phyloP scores from a whole-genome alignment of 2,113 vertebrate species.

The Glareola pratincola region DNA sequence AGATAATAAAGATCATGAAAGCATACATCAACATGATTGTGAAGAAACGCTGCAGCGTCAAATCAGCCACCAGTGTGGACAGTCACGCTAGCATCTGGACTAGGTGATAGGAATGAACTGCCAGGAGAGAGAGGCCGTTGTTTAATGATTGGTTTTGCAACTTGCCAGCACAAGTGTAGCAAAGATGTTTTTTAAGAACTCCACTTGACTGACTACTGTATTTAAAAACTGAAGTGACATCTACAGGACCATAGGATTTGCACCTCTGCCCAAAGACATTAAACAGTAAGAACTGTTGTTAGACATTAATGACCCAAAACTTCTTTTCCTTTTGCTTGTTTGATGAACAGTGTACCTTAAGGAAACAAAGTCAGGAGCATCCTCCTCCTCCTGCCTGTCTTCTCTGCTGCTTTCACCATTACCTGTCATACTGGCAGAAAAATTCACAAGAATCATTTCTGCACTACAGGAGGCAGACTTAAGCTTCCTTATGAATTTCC shows the following conservation, averaged over 20 bases:
- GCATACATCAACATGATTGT: conserved; percentile 95
- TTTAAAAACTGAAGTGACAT: background rate
- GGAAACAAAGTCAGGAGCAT: conserved; percentile 21
- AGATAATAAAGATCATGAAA: conserved; percentile 95
- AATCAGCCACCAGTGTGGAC: conserved; percentile 77
- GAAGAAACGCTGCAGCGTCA: conserved; percentile 90
- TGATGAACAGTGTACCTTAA: conserved; percentile 6
- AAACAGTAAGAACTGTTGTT: background rate
- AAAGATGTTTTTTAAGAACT: conserved; percentile 49
- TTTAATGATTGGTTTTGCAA: background rate
- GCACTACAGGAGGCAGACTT: background rate
- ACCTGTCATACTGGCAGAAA: background rate
- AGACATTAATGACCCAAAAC: background rate
- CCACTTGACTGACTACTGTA: conserved; percentile 25
- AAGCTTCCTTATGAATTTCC: background rate
- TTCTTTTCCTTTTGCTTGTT: background rate
- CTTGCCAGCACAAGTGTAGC: conserved; percentile 67
- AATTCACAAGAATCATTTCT: background rate
- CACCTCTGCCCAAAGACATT: conserved; percentile 42
- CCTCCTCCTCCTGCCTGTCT: background rate
- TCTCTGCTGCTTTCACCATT: conserved; percentile 18
- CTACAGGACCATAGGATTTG: conserved; percentile 13
- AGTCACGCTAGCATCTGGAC: conserved; percentile 84
- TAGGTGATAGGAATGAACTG: conserved; percentile 71
- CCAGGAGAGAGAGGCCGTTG: background rate